These are phyloP conservation scores for Cheilinus undulatus DNA, from an alignment of 2,113 vertebrate species.

Conservation along the genomic window DNA sequence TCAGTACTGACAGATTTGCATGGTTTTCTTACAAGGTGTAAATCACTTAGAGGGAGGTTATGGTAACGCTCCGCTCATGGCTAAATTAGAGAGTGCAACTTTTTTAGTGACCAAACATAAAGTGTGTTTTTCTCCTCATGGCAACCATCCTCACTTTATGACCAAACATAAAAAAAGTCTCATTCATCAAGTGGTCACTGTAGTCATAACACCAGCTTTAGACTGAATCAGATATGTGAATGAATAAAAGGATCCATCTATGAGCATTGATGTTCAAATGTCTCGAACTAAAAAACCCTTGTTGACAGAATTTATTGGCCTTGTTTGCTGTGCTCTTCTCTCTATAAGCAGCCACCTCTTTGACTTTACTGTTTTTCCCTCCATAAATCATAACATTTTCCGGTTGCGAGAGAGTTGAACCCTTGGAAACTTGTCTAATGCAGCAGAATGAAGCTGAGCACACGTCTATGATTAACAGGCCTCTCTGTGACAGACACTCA, in stretches of 20 bases:
- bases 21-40: conserved; percentile 69
- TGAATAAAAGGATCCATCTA: too few species aligned
- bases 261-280: too few species aligned
- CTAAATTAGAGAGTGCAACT: conserved; percentile 72
- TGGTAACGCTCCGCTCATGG: conserved; percentile 61
- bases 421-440: conserved; percentile 42
- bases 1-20: conserved; percentile 75
- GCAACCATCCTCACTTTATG: conserved; percentile 45
- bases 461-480: conserved; percentile 64
- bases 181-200: conserved; percentile 5
- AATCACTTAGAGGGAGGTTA: conserved; percentile 68
- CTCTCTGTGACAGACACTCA: conserved; percentile 54
- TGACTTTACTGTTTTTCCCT: conserved; percentile 19
- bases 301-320: conserved; percentile 11
- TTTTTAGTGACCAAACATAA: conserved; percentile 61
- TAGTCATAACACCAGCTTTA: too few species aligned
- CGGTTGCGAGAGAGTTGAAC: conserved; percentile 13
- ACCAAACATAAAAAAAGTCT: conserved; percentile 23
- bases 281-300: too few species aligned
- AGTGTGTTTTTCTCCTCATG: conserved; percentile 48
- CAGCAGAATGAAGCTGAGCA: conserved; percentile 46
- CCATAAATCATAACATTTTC: conserved; percentile 30
- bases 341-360: conserved; percentile 19
- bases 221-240: neutral
- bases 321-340: conserved; percentile 3